phyloP scores from a whole-genome alignment of 2,888 invertebrate species.

The Volucella inanis region DNA sequence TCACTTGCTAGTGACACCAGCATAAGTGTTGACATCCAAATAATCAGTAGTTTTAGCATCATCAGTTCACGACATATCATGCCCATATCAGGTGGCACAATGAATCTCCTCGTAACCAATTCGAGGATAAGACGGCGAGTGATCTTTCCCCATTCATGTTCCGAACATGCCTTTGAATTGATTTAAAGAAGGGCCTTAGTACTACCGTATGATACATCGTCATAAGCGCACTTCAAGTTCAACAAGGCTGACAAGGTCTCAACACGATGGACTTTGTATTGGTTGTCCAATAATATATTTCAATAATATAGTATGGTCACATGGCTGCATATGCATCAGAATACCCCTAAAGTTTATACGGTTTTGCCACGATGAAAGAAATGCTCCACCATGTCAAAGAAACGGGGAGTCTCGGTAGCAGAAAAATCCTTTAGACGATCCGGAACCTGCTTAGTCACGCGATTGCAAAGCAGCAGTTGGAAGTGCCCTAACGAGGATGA shows the following conservation, averaged over 20 bases:
- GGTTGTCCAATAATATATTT: too few relatives aligned
- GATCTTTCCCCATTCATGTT: constrained; percentile 90
- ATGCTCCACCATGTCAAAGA: constrained; percentile 99
- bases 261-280: constrained; percentile 97
- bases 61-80: constrained; percentile 92
- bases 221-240: constrained; percentile 93
- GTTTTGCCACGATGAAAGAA: constrained; percentile 98
- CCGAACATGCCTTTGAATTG: constrained; percentile 88
- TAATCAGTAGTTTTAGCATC: constrained; percentile 90
- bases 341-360: constrained; percentile 97
- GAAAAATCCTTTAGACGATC: constrained; percentile 92
- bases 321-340: constrained; percentile 97
- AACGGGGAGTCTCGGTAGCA: constrained; percentile 91
- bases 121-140: constrained; percentile 89
- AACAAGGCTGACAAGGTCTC: constrained; percentile 92
- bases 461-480: too few relatives aligned
- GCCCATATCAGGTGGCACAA: constrained; percentile 91
- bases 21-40: constrained; percentile 90
- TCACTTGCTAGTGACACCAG: constrained; percentile 94
- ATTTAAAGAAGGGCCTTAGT: constrained; percentile 89
- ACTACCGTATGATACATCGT: constrained; percentile 91
- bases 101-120: constrained; percentile 90
- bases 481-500: constrained; percentile 85
- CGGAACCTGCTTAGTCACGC: too few relatives aligned
- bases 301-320: too few relatives aligned